Evolutionary conservation across 2,113 vertebrate species (phyloP), one percentile per base, ranked within the genome.

Genomic region (Aegithalos caudatus): DNA sequence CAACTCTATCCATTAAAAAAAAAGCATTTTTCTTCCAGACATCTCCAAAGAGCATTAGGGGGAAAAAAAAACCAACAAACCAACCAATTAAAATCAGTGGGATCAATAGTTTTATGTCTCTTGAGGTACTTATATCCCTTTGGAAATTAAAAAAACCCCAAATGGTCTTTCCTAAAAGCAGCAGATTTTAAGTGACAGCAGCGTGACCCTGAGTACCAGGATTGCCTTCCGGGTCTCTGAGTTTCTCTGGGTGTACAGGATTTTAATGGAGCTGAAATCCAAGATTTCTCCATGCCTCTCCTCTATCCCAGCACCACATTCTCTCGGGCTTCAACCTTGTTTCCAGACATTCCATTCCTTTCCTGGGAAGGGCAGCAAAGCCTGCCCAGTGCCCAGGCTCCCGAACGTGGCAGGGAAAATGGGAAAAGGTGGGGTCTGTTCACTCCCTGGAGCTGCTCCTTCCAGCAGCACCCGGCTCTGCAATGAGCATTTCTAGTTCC

Each of bases 371-470:
- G 0, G 0, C 64, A 90, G 58, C 33, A 16, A n/a, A 22, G 33
- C 14, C 61, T 54, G 45, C 54, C 79, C n/a, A 25, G 50, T 54
- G 45, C 54, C 79, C n/a, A 25, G 50, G 69, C 70, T 72, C 45
- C 69, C 27, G 51, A 25, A 44, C 0, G 0, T 4, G 53, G 27
- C 66, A 57, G 51, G 64, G 33, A 40, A 23, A n/a, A 23, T 6
- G 33, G 83, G 54, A 27, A 61, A 71, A 66, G 74, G 33, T 35
- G 85, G 45, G 29, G 15, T 79, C 74, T 50, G 4, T n/a, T 69
- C 45, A 4, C 70, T 72, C 42, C 1, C 67, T 14, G 51, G 48
- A 70, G 69, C 61, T 71, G n/a, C 73, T 85, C 54, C 85, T 13
- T 48, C 73, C 29, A 23, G 12, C 22, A 67, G 56, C 86, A 60